Conservation (phyloP, 2,113 vertebrate genomes). For the Xenopus laevis region DNA sequence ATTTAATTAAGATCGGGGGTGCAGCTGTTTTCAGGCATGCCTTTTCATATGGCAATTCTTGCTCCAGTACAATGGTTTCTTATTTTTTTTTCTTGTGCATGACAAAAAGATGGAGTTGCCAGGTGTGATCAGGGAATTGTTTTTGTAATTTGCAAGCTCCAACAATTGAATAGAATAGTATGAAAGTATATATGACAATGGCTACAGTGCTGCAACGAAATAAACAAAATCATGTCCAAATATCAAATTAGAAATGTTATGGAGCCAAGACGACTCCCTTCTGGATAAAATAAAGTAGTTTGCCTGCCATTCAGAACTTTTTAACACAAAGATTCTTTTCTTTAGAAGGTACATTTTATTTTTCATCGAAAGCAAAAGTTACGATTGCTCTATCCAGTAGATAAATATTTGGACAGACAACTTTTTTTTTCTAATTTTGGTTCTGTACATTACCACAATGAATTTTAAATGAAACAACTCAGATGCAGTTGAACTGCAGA, state of each 20-base stretch:
- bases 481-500: no score
- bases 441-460: no score
- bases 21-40: conserved; percentile 50
- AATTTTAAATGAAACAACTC: no score
- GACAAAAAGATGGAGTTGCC: conserved; percentile 16
- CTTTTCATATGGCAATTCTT: conserved; percentile 52
- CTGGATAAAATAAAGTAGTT: no score
- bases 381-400: no score
- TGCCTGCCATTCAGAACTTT: no score
- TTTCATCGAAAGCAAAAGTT: no score
- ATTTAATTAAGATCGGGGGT: conserved; percentile 60
- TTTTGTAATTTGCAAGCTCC: conserved; percentile 2
- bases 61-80: conserved; percentile 12
- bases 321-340: no score
- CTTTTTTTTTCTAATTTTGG: no score
- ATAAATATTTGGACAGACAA: no score
- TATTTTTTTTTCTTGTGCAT: conserved; percentile 20
- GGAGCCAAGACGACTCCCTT: background rate
- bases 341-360: no score
- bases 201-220: conserved; percentile 3
- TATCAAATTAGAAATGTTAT: conserved; percentile 15
- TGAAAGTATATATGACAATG: conserved; percentile 20
- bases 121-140: conserved; percentile 26
- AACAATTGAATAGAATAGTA: conserved; percentile 21
- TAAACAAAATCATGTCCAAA: conserved; percentile 6